These are phyloP conservation scores for Rapana venosa DNA, from an alignment of 2,888 invertebrate species.

Conservation along the genomic window DNA sequence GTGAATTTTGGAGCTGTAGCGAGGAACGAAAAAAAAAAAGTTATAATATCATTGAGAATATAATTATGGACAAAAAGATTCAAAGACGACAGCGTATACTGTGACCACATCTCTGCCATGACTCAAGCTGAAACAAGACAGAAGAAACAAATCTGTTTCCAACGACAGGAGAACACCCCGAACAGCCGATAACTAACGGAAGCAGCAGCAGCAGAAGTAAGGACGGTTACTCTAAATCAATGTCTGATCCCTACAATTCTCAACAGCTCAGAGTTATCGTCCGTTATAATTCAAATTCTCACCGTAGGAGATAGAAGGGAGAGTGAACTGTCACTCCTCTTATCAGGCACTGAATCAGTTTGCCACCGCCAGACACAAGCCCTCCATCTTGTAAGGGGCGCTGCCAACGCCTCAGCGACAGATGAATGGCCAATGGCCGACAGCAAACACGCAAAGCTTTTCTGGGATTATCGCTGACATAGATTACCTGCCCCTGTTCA, in stretches of 20 bases:
- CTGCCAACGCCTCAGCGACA: background rate
- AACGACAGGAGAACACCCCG: too few relatives aligned
- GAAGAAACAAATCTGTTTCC: too few relatives aligned
- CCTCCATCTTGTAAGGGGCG: background rate
- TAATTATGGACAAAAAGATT: too few relatives aligned
- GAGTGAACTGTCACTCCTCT: background rate
- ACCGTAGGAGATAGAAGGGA: background rate
- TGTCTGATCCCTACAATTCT: background rate
- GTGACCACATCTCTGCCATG: too few relatives aligned
- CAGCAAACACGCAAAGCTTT: background rate
- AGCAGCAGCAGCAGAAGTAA: background rate
- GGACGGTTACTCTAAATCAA: background rate
- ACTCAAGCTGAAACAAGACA: too few relatives aligned
- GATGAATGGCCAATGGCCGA: background rate
- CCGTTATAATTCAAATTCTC: background rate
- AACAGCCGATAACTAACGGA: too few relatives aligned
- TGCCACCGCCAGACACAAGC: constrained; percentile 6
- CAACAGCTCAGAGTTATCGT: constrained; percentile 8
- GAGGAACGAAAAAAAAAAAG: too few relatives aligned
- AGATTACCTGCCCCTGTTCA: background rate
- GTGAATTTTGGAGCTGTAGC: too few relatives aligned
- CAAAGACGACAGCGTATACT: too few relatives aligned
- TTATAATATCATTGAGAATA: too few relatives aligned
- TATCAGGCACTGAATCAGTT: background rate
- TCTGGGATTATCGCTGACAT: background rate